These are phyloP conservation scores for Drosophila biarmipes DNA, from an alignment of 1,140 invertebrate genomes.

Conservation along the genomic window DNA sequence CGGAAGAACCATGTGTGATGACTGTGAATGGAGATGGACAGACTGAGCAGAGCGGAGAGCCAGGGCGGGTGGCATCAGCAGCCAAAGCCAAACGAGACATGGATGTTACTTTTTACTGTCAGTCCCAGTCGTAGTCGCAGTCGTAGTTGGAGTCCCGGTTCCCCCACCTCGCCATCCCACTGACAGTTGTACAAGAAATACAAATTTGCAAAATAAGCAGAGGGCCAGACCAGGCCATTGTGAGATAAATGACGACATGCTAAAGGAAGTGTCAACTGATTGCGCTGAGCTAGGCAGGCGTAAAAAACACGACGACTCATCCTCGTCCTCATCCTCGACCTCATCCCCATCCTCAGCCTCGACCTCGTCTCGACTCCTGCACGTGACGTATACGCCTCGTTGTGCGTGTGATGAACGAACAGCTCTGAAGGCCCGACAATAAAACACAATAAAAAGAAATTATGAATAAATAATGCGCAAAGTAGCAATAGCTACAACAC, in stretches of 20 bases:
- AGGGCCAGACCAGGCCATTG: conserved; percentile 48
- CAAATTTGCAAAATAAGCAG: conserved; percentile 82
- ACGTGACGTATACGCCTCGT: conserved; percentile 80
- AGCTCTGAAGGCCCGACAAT: conserved; percentile 46
- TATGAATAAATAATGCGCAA: conserved; percentile 80
- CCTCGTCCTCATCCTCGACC: no score
- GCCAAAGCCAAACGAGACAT: conserved; percentile 46
- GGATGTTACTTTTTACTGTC: conserved; percentile 70
- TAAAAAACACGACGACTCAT: conserved; percentile 59
- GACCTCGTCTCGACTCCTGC: conserved; percentile 44
- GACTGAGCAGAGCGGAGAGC: conserved; percentile 4
- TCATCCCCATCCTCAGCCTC: not conserved
- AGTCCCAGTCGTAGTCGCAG: conserved; percentile 21
- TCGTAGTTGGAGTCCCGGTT: conserved; percentile 1
- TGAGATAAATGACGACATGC: conserved; percentile 79
- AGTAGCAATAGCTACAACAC: conserved; percentile 59
- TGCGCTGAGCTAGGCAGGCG: conserved; percentile 81
- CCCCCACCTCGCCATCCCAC: conserved; percentile 30
- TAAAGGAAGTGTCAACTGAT: conserved; percentile 82
- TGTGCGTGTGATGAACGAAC: conserved; percentile 62
- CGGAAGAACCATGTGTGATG: conserved; percentile 65
- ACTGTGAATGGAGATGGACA: conserved; percentile 48
- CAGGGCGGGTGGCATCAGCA: not conserved
- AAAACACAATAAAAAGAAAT: conserved; percentile 82
- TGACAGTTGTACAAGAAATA: conserved; percentile 83